These are phyloP conservation scores for Chromoteleia sp. DNA, from an alignment of 2,888 invertebrate species.

Conservation along the genomic window DNA sequence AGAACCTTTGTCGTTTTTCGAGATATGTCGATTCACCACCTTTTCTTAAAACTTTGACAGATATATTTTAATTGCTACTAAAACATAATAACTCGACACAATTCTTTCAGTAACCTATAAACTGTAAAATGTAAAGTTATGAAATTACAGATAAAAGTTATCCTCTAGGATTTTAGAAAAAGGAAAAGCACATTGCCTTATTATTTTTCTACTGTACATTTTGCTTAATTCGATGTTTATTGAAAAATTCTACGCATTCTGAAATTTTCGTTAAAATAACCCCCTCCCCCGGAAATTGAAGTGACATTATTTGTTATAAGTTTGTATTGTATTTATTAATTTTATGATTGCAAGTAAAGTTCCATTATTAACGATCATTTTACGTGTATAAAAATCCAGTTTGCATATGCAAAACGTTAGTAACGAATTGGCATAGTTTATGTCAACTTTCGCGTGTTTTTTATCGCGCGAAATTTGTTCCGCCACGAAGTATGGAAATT, in stretches of 20 bases:
- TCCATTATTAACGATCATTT: constrained; percentile 3
- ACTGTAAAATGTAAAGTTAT: no score
- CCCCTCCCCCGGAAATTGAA: no score
- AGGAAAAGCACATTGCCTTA: no score
- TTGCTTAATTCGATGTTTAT: no score
- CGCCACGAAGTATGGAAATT: constrained; percentile 49
- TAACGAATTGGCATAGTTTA: constrained; percentile 18
- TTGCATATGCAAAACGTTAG: constrained; percentile 16
- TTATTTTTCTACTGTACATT: no score
- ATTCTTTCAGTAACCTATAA: no score
- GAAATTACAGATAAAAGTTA: no score
- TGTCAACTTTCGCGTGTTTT: constrained; percentile 19
- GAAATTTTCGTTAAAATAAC: no score
- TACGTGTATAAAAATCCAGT: neutral
- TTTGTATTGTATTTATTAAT: neutral
- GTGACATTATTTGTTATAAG: no score
- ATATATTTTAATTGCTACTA: constrained; percentile 16
- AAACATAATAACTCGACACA: no score
- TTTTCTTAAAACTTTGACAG: constrained; percentile 21
- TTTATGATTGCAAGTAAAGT: constrained; percentile 16
- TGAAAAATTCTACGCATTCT: no score
- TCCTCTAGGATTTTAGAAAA: no score
- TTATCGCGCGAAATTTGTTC: constrained; percentile 39
- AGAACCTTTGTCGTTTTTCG: constrained; percentile 30
- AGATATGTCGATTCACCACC: constrained; percentile 3